Base-by-base conservation (phyloP, 2,888 invertebrate species). In the Agonopterix subpropinquella region DNA sequence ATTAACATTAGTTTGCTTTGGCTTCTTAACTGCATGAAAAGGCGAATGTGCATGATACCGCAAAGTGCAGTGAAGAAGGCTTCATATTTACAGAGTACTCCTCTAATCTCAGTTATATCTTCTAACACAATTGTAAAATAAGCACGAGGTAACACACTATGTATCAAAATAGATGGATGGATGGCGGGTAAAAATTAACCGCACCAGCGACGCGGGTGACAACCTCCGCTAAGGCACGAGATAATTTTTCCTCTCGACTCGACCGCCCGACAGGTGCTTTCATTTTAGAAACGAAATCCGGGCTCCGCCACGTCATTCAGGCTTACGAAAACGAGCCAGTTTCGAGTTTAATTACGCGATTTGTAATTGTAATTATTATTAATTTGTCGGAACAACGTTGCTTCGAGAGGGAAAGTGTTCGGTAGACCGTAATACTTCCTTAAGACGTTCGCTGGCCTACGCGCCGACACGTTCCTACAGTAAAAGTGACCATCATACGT, bases 381-480 rank as follows among this genome's bases (percentile, higher is more conserved):
- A 39, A 53, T 51, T 59, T 58, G 63, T 65, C 70, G 72, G 75
- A 73, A 28, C 28, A 28, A 28, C 28, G 28, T 28, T 80, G 70
- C 71, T 54, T 57, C 62, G 74, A 81, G 75, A 84, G 83, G 80
- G 87, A 88, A 88, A 87, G 86, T 82, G 74, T 63, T 70, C 77
- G 65, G 59, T 73, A 66, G 74, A 78, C 61, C 80, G 77, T 71
- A 59, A 59, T 66, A 67, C 70, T 81, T 79, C 81, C 82, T 74
- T 62, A 59, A 61, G 60, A 54, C 60, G 64, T 35, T 28, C 45
- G 44, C 35, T n/a, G 35, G 15, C 28, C 7, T 28, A 28, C 5
- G 5, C 5, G 28, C 28, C 28, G 28, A 28, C 28, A 28, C 28
- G 28, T 28, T 7, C 28, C 7, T 28, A 8, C 39, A 70, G 73